Evolutionary conservation across 1,140 invertebrate species (phyloP), one percentile per base, ranked within the genome.

Genomic region (Panagrolaimus sp.): DNA sequence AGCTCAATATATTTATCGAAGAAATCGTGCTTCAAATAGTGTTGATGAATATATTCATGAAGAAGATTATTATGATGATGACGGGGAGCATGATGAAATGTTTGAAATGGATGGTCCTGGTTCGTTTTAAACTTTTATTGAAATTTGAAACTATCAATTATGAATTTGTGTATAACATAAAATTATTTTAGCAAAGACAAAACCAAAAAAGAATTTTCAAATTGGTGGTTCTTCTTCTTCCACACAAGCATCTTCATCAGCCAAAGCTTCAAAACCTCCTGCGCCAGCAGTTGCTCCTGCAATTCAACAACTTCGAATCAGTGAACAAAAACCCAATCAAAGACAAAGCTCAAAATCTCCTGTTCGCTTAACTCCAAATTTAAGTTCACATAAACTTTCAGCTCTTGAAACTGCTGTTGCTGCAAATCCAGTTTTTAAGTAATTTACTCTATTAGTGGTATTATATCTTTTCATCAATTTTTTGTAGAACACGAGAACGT

Each of bases 381-480:
- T 46, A 24, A 75, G 65, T 55, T 63, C 58, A 43, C 73, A 75
- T 15, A 24, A 74, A 58, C 55, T 75, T 9, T 44, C 70, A 15
- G 52, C 63, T 9, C 32, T 68, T n/a, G 76, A 76, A 21, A 45
- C 69, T 21, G 75, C 76, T 24, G 21, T 79, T 5, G 64, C 68
- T 55, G 24, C 62, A 4, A 66, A 26, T 43, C n/a, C 76, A 26
- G 55, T 52, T 52, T 28, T 44, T 3, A 77, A 66, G 68, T 78
- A 67, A 21, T 8, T 75, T 70, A 96, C 96, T 3, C 96, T 96
- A 0, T 96, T 98, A 84, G 78, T 78, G 89, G 88, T 98, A 85
- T 98, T n/a, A n/a, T n/a, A n/a, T n/a, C n/a, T n/a, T n/a, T 99
- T 82, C 97, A 98, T 81, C 95, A 96, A 98, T 70, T 93, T 90